Conservation (phyloP, 2,888 invertebrate species). For the Lumbricus terrestris region DNA sequence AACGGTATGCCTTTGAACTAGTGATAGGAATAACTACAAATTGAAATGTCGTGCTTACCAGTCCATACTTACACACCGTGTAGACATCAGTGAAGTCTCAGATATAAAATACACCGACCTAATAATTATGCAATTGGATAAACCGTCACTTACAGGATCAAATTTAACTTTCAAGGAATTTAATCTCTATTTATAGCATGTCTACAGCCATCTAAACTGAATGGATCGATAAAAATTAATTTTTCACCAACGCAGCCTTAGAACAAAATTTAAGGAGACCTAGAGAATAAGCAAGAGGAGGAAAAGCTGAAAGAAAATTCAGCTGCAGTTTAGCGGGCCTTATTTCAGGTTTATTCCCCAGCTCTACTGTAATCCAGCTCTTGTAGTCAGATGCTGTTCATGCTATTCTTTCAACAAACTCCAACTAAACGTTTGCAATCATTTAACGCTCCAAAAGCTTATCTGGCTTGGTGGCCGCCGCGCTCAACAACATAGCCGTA, state of each 20-base stretch:
- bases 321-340: neutral
- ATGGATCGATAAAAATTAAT: neutral
- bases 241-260: neutral
- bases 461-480: conserved; percentile 3
- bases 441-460: neutral
- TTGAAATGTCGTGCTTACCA: neutral
- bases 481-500: neutral
- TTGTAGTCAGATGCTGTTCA: conserved; percentile 3
- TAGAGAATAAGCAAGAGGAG: neutral
- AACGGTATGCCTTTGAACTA: neutral
- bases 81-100: neutral
- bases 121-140: neutral
- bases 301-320: neutral
- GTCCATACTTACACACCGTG: neutral
- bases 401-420: neutral
- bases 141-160: neutral
- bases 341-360: neutral
- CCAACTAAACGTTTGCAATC: neutral
- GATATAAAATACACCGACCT: neutral
- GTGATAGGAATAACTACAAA: neutral
- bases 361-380: neutral
- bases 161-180: neutral
- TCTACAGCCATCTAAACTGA: neutral
- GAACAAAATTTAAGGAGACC: neutral
- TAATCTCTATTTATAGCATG: neutral